Evolutionary conservation across 1,140 invertebrate species (phyloP), one percentile per base, ranked within the genome.

Genomic region (Penaeus vannamei): DNA sequence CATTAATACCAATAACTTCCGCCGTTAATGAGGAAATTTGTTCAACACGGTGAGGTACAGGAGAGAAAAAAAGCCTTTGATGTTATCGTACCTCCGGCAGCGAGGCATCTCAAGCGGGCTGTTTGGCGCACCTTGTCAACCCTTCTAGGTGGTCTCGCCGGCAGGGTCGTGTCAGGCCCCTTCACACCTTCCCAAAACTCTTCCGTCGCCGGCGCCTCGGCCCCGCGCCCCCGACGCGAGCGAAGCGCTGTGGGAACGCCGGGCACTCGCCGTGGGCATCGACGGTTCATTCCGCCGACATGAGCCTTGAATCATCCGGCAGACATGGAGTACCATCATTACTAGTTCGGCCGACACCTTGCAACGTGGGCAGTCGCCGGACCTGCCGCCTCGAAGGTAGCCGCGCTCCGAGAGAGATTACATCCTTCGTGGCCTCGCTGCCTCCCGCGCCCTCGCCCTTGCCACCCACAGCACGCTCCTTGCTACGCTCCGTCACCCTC

Each of bases 301-400:
- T 84, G 82, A 46, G 81, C 69, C 86, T 88, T 88, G 86, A 88
- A 88, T 88, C 86, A 88, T 84, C 86, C 69, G 53, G 81, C 86
- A 59, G 82, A 84, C 86, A 84, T 62, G 80, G 81, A 88, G 66
- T 69, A 87, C 80, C 46, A 64, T 87, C 81, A 87, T 87, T 87
- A 87, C 86, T 69, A 72, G 62, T 80, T 59, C n/a, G 53, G 80
- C 86, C 86, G 79, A 87, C 86, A 87, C 86, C 80, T 87, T 84
- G 85, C 85, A 81, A 86, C 85, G 85, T 80, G 77, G 79, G 85
- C 42, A 62, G 85, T 64, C 82, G 53, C 53, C 26, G 72, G 79
- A 46, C 79, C 22, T 22, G 79, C 79, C 79, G 79, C 36, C 42
- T 46, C 42, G 42, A 23, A 17, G 79, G 46, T 32, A 23, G 36